Conservation (phyloP, 2,888 invertebrate genomes). For the Agriopis leucophaearia region DNA sequence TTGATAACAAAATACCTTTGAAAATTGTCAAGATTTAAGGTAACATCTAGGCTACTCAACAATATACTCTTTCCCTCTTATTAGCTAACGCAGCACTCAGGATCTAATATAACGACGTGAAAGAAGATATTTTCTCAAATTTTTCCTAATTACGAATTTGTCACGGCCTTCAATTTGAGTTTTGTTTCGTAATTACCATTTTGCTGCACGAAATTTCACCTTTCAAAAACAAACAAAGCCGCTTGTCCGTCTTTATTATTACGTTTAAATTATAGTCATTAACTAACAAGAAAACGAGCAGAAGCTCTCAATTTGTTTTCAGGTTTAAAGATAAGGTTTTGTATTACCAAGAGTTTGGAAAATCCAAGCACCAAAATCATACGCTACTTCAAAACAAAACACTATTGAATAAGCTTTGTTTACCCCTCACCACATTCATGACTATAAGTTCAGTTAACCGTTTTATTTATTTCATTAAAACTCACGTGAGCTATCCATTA, state of each 20-base stretch:
- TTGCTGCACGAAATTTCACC: slow-evolving; percentile 75
- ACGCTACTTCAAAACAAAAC: slow-evolving; percentile 34
- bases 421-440: too few species aligned
- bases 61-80: slow-evolving; percentile 18
- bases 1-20: slow-evolving; percentile 6
- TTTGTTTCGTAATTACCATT: slow-evolving; percentile 79
- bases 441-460: too few species aligned
- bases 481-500: too few species aligned
- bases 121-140: slow-evolving; percentile 42
- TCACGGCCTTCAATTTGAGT: slow-evolving; percentile 63
- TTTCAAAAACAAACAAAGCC: slow-evolving; percentile 78
- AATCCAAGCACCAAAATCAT: slow-evolving; percentile 51
- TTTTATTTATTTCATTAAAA: too few species aligned
- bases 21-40: slow-evolving; percentile 9
- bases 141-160: slow-evolving; percentile 62
- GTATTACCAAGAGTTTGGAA: slow-evolving; percentile 62
- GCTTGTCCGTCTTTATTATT: slow-evolving; percentile 81
- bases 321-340: slow-evolving; percentile 67
- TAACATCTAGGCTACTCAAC: slow-evolving; percentile 11
- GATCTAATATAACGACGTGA: slow-evolving; percentile 24
- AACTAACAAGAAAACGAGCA: slow-evolving; percentile 75
- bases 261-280: slow-evolving; percentile 83
- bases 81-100: slow-evolving; percentile 4
- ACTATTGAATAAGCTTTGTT: slow-evolving; percentile 8
- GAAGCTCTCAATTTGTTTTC: slow-evolving; percentile 68